These are phyloP conservation scores for Myxocyprinus asiaticus DNA, from an alignment of 2,113 vertebrate species.

Conservation along the genomic window DNA sequence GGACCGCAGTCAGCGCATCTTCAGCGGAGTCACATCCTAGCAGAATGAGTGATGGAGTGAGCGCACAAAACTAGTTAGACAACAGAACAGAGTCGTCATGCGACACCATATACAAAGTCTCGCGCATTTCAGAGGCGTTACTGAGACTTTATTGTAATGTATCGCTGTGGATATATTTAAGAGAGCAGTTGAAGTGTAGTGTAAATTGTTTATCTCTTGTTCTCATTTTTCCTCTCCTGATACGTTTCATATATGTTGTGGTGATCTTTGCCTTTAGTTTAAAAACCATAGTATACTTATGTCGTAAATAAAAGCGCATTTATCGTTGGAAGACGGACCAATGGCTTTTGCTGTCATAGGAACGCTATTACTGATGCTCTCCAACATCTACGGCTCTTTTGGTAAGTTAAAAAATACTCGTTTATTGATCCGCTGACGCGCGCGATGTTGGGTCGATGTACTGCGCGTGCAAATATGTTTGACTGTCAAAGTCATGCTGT, in stretches of 20 bases:
- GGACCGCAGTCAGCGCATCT: background rate
- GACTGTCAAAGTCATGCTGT: background rate
- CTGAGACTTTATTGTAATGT: constrained; percentile 3
- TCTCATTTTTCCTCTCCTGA: background rate
- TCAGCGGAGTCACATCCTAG: too few species aligned
- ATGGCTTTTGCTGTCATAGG: constrained; percentile 29
- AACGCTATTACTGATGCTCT: constrained; percentile 27
- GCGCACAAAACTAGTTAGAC: constrained; percentile 3
- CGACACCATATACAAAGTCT: background rate
- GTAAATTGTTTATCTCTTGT: background rate
- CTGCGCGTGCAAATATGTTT: background rate
- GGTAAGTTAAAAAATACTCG: constrained; percentile 40
- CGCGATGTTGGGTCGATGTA: background rate
- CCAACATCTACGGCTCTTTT: constrained; percentile 20
- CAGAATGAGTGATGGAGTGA: background rate
- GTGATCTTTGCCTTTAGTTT: background rate
- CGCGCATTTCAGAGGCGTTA: background rate
- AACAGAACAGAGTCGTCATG: background rate
- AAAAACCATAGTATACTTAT: background rate
- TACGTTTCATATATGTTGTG: background rate
- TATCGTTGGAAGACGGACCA: background rate
- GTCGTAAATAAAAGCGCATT: background rate
- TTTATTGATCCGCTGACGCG: background rate
- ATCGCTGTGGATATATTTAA: background rate
- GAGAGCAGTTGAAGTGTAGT: constrained; percentile 12